phyloP scores from a whole-genome alignment of 92 coral and sea anemone genomes.

The Palythoa caribaeorum region DNA sequence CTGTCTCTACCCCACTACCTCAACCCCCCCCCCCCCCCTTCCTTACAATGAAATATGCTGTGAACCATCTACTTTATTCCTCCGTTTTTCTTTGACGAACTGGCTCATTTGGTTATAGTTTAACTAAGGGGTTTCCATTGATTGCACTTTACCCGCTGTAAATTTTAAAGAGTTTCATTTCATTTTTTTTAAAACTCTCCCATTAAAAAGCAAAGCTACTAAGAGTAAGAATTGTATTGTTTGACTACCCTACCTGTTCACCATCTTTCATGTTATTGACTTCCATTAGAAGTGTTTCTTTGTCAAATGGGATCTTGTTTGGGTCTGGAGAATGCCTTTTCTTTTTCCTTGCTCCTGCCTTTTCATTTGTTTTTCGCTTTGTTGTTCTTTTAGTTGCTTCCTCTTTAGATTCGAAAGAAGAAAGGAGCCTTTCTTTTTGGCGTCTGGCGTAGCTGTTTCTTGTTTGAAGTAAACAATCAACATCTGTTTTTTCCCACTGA shows the following conservation, averaged over 20 bases:
- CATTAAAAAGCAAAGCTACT: neutral
- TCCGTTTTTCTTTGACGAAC: no score
- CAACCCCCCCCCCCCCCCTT: no score
- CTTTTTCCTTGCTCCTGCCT: neutral
- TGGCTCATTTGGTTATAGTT: no score
- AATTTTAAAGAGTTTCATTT: no score
- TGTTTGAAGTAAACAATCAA: constrained; percentile 14
- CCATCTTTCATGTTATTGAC: constrained; percentile 16
- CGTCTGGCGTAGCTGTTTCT: constrained; percentile 21
- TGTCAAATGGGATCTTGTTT: neutral
- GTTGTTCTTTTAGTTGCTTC: neutral
- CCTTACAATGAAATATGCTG: no score
- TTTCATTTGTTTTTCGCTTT: constrained; percentile 14
- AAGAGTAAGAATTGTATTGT: neutral
- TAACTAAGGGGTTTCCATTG: no score
- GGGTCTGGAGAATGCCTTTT: constrained; percentile 23
- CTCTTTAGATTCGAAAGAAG: constrained; percentile 14
- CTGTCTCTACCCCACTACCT: no score
- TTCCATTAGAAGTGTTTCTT: neutral
- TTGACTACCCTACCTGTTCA: constrained; percentile 2
- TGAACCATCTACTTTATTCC: no score
- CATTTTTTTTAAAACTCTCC: no score
- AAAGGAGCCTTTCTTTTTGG: constrained; percentile 16
- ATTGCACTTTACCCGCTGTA: no score
- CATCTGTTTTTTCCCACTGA: neutral